Conservation (phyloP, 2,113 vertebrate genomes). For the Eubucco bourcierii region DNA sequence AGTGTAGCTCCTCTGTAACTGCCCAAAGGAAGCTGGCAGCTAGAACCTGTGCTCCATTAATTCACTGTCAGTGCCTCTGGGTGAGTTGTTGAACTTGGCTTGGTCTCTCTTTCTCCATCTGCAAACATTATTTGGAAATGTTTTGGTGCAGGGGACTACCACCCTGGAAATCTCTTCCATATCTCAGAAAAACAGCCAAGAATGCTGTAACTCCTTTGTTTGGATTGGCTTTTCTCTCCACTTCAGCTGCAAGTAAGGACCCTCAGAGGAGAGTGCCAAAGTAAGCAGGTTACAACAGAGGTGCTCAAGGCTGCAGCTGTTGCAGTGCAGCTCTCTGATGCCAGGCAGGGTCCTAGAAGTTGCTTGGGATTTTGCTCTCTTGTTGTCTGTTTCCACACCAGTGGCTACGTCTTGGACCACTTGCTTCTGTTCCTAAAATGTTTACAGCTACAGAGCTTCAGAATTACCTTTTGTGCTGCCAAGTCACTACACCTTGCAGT, state of each 20-base stretch:
- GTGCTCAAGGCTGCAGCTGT: slow-evolving; percentile 23
- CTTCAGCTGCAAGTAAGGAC: background rate
- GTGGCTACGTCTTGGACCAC: background rate
- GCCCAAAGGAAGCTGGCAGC: background rate
- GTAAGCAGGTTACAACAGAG: slow-evolving; percentile 63
- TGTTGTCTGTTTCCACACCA: background rate
- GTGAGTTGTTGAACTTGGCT: slow-evolving; percentile 2
- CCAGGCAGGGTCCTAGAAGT: background rate
- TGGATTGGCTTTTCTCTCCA: slow-evolving; percentile 52
- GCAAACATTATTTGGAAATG: slow-evolving; percentile 39
- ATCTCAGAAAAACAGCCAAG: slow-evolving; percentile 38
- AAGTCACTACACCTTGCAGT: background rate
- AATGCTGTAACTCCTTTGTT: background rate
- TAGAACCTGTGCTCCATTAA: background rate
- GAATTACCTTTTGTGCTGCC: background rate
- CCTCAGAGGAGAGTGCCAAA: slow-evolving; percentile 17
- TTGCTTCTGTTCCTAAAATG: background rate
- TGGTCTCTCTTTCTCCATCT: slow-evolving; percentile 45
- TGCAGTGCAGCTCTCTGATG: background rate
- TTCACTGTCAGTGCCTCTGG: background rate
- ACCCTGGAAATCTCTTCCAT: slow-evolving; percentile 9
- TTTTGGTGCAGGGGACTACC: slow-evolving; percentile 10
- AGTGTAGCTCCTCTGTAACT: background rate
- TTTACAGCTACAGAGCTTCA: background rate
- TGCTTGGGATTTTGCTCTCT: background rate